Base-by-base conservation (phyloP, 2,888 invertebrate genomes). In the Lithophane ornitopus region DNA sequence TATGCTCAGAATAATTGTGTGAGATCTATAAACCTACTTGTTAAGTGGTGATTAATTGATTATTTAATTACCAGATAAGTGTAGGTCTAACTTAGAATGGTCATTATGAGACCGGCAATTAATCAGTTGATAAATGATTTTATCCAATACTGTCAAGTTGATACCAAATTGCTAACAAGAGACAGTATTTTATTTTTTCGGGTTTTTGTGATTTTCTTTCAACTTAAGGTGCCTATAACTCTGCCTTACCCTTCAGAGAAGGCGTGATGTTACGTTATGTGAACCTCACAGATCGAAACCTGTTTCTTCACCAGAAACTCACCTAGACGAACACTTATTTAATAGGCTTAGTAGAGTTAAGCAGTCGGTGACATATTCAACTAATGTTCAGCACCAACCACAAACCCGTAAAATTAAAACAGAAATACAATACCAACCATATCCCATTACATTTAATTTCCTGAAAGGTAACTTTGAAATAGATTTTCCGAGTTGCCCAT, bases 361-460 rank as follows among this genome's bases (percentile, higher is more conserved):
- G 16, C 9, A 16, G 3, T 9, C 34, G n/a, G 26, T 39, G 9
- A 9, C 28, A 12, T 4, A 41, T 9, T 3, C 28, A 0, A 61
- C 16, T 19, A 16, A 59, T 46, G 26, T 22, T 8, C 0, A 41
- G 0, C 14, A 19, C 11, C 44, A 41, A 54, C 19, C 22, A 12
- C 52, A 54, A 54, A 61, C 54, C 28, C 19, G 34, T 71, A 54
- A 28, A 81, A 62, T 58, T 19, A 44, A 65, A 65, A 1, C 14
- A 49, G 34, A 76, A 28, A 82, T 8, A 63, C 44, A 68, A 76
- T 14, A 54, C 63, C 9, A n/a, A 62, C 19, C 7, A 59, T 77
- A 82, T 82, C 66, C 1, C 16, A n/a, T 80, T 49, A 66, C 83
- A 61, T 77, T 34, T 82, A 65, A 82, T 80, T 70, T 67, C 44